Evolutionary conservation across 2,888 invertebrate species (phyloP), one percentile per base, ranked within the genome.

Genomic region (Alsophila aescularia): DNA sequence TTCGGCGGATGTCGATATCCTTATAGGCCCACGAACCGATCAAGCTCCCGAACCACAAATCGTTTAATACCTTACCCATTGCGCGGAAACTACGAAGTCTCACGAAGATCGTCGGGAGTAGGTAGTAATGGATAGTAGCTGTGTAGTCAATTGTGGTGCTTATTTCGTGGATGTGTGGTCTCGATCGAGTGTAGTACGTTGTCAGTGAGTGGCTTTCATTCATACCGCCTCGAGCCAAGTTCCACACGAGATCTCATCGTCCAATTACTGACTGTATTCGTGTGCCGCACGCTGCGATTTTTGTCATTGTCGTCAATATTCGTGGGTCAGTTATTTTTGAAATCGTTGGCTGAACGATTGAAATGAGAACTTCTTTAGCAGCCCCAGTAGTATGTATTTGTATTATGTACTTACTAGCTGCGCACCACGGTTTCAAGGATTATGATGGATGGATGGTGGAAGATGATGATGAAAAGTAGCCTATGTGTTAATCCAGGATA

Each of bases 1-100:
- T 90, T 91, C 83, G 81, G 80, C 79, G 83, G 86, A 87, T 89
- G 89, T 88, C 90, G 88, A 90, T 90, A 90, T 90, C 90, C 90
- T 91, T 90, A 85, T 77, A 85, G 79, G 81, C 79, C 76, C 76
- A 78, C 75, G 72, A 73, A 73, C 71, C 66, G 69, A 70, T 65
- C 66, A 64, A 64, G 71, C 64, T 65, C 65, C 63, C 51, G 57
- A 51, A 52, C 62, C 52, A 66, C 54, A 29, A 36, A 47, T 31
- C 35, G 48, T 43, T 42, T 8, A n/a, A 24, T 32, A 40, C 24
- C 10, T 0, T 8, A 14, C n/a, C 32, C 45, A 50, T 42, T 58
- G 44, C 48, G 18, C 3, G 4, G 10, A 60, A 79, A 66, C 85
- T 35, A 82, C 72, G 4, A 37, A 14, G 8, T 14, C 2, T 6